Percentiles rank a stretch among this genome's conserved stretches.
phyloP scores from a whole-genome alignment of 2,888 invertebrate genomes.

The Caenorhabditis doughertyi region DNA sequence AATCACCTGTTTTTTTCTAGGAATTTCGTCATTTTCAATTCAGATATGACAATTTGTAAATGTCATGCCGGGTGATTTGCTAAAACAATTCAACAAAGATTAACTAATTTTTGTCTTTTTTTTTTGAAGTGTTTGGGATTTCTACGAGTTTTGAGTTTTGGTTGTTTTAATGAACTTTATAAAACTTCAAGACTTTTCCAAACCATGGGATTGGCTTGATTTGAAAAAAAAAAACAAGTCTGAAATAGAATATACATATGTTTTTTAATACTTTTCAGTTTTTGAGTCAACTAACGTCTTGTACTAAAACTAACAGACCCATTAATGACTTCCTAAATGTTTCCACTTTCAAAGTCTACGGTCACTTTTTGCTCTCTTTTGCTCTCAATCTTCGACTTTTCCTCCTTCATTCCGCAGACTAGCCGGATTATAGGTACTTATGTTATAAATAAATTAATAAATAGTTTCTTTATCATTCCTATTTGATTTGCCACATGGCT shows the following conservation, averaged over 20 bases:
- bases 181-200: too few relatives aligned
- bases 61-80: neutral
- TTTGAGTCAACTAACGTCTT: too few relatives aligned
- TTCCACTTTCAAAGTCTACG: neutral
- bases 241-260: too few relatives aligned
- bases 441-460: constrained; percentile 17
- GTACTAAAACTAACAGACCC: too few relatives aligned
- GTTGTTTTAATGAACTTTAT: too few relatives aligned
- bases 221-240: too few relatives aligned
- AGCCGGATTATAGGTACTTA: constrained; percentile 28
- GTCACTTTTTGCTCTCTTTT: constrained; percentile 32
- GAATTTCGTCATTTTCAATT: constrained; percentile 4
- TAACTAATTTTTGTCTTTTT: too few relatives aligned
- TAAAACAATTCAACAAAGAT: constrained; percentile 2
- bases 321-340: constrained; percentile 25
- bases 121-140: too few relatives aligned
- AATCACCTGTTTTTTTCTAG: neutral
- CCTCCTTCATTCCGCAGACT: constrained; percentile 9
- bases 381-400: constrained; percentile 17
- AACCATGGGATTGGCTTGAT: too few relatives aligned
- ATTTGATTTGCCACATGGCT: constrained; percentile 5
- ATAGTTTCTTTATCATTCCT: constrained; percentile 8
- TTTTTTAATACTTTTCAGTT: too few relatives aligned
- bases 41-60: constrained; percentile 24
- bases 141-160: too few relatives aligned